Base-by-base conservation (phyloP, 2,113 vertebrate genomes). In the Columbina picui region DNA sequence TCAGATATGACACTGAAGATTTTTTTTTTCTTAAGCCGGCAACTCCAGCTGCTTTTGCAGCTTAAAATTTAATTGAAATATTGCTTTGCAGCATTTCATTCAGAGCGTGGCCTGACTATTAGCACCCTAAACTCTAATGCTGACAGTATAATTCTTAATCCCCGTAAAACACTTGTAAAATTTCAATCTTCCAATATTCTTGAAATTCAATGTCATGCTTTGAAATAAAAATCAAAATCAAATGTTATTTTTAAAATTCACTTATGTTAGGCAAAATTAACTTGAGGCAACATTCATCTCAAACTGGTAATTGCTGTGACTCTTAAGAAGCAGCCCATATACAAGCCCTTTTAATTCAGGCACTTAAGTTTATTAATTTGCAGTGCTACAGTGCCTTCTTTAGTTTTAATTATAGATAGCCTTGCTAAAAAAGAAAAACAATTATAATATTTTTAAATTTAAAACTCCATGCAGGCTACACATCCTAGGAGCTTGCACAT, bases 321-420 rank as follows among this genome's bases (percentile, higher is more conserved):
- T 88, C 55, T 69, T 53, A 50, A 91, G 38, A 36, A 90, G 57
- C 86, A 90, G 88, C 50, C 76, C 6, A 60, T 32, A 27, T 18
- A 85, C 14, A 94, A 91, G 30, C 39, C 52, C 71, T 93, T 94
- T 81, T 73, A 91, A 96, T 84, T 77, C 43, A 87, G 53, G 29
- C 80, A 84, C 60, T 94, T 87, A 67, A 67, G 47, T 93, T 90
- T 50, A 90, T 86, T 96, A 84, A 92, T 96, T 81, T 71, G 75
- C 60, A 59, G 15, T 53, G 74, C 49, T 76, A 76, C 22, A 67
- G 30, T 52, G 25, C 45, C 43, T 49, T 84, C 41, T 89, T 75
- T 34, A 65, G 56, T 56, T 87, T 89, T 68, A 89, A 89, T 77
- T 75, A 92, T 12, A 93, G 12, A 81, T 6, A 91, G 6, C 39